Percentiles rank a stretch among this genome's conserved stretches.
Evolutionary conservation across 2,797 vertebrate species (phyloP).

Genomic region (Phrynocephalus vlangalii): DNA sequence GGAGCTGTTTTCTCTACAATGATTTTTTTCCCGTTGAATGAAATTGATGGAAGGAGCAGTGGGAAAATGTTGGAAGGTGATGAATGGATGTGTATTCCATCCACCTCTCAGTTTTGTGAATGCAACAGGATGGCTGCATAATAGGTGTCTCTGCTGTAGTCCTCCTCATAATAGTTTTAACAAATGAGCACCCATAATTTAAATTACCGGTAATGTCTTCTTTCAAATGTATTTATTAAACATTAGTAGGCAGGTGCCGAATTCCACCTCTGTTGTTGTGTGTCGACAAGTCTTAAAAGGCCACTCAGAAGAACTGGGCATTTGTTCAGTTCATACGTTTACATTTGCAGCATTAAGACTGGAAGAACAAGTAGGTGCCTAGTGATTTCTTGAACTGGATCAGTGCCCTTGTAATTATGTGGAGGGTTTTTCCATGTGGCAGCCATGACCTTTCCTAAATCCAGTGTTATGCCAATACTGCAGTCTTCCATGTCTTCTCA

Average conservation of each 20-base stretch:
- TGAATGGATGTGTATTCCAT: too few species aligned
- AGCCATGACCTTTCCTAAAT: neutral
- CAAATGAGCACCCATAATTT: too few species aligned
- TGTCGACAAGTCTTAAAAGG: constrained; percentile 28
- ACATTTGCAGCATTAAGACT: neutral
- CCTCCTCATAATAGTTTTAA: too few species aligned
- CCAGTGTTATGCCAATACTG: neutral
- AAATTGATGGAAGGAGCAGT: neutral
- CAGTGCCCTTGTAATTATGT: neutral
- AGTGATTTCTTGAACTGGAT: neutral
- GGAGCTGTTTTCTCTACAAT: neutral
- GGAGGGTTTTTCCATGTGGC: neutral
- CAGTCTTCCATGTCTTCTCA: neutral
- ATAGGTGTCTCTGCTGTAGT: too few species aligned
- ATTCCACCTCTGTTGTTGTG: neutral
- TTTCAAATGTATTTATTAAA: constrained; percentile 16
- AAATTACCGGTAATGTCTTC: accelerated
- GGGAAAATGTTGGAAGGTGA: neutral
- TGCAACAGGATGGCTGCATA: too few species aligned
- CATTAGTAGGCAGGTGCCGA: neutral
- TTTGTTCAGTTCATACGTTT: constrained; percentile 24
- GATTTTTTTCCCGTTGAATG: neutral
- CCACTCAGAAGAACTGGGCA: too few species aligned
- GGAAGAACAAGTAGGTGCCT: neutral
- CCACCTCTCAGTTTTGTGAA: too few species aligned